Percentiles rank a stretch among this genome's conserved stretches.
phyloP scores from a whole-genome alignment of 2,113 vertebrate species.

The Neoarius graeffei region DNA sequence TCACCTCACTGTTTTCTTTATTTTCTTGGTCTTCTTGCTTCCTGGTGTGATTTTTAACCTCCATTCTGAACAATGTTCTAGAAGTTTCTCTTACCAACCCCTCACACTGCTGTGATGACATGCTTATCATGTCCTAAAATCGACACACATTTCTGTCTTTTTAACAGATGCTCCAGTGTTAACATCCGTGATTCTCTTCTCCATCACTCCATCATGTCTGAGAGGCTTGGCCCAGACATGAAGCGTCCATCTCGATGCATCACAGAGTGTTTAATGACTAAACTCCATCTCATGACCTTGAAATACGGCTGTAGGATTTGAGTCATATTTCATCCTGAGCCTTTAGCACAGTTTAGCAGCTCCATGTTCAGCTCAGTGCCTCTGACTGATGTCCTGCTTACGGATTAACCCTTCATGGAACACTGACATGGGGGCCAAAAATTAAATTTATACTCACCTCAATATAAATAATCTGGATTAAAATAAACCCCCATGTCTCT shows the following conservation, averaged over 20 bases:
- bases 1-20: not conserved
- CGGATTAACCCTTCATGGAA: not conserved
- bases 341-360: constrained; percentile 70
- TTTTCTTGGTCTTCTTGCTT: not conserved
- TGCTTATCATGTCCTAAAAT: not conserved
- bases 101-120: not conserved
- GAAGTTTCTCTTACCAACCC: not conserved
- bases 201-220: constrained; percentile 72
- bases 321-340: constrained; percentile 66
- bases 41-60: not conserved
- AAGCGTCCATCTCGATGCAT: constrained; percentile 70
- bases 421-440: not conserved
- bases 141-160: not conserved
- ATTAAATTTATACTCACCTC: not conserved
- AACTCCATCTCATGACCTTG: constrained; percentile 63
- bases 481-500: not conserved
- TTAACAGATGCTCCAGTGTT: not conserved
- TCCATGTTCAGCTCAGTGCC: not conserved
- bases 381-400: constrained; percentile 46
- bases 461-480: not conserved
- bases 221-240: constrained; percentile 69
- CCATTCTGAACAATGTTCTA: not conserved
- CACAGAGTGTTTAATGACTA: constrained; percentile 68
- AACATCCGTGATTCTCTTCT: constrained; percentile 47
- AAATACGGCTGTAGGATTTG: constrained; percentile 69